Evolutionary conservation across 2,888 invertebrate species (phyloP), one percentile per base, ranked within the genome.

Genomic region (Antheraea assamensis): DNA sequence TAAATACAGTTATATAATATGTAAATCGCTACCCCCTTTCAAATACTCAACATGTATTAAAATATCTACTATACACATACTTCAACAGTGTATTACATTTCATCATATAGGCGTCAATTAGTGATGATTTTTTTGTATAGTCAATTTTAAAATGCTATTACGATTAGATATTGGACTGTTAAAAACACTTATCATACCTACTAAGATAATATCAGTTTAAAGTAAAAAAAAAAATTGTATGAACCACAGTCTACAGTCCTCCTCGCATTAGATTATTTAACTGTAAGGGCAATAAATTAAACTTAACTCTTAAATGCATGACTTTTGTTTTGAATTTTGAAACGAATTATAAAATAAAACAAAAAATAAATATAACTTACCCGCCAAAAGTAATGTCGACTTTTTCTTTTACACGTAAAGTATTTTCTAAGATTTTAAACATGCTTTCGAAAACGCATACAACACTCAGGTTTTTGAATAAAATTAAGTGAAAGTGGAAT

Each of bases 21-120:
- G 81, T 79, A 84, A 87, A 84, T 83, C 82, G 79, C 80, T 78
- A 80, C 86, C 85, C 84, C 81, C 81, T 81, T 81, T 13, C 10
- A 82, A 76, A 78, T 75, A 76, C 76, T 72, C 70, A 73, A 76
- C 80, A 77, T 77, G 76, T 80, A 80, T 64, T 21, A 35, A 21
- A 31, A 35, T 61, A 15, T n/a, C n/a, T n/a, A 21, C 21, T 19
- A 35, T 31, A 21, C 17, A 31, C 21, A 31, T 1, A 19, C 3
- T 66, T 66, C 31, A 66, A 31, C 15, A 21, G 31, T 35, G 66
- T 21, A 21, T 19, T 31, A 35, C 35, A 3, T 35, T 35, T 21
- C 17, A 64, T 42, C 10, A 42, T 42, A 42, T 42, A 42, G 0
- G 42, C 42, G 10, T 42, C 13, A 42, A 42, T 10, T 42, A 42